phyloP scores from a whole-genome alignment of 2,888 invertebrate genomes.

The Sphinx pinastri region DNA sequence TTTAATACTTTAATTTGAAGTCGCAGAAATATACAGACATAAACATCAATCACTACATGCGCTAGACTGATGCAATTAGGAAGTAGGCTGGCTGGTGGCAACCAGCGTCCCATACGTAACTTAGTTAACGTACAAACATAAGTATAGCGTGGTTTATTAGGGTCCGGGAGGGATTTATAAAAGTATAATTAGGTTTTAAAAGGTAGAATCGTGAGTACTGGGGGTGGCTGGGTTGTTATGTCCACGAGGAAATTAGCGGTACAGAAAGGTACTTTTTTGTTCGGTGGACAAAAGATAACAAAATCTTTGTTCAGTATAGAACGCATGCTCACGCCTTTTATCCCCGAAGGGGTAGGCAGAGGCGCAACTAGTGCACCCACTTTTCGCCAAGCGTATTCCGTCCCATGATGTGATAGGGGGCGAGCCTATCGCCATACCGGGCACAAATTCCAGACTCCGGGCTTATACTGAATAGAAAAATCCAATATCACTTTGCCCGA shows the following conservation, averaged over 20 bases:
- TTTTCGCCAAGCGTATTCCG: no score
- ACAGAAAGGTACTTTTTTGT: background rate
- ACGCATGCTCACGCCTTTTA: no score
- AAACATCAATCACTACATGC: background rate
- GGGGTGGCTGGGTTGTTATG: background rate
- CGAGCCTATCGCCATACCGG: no score
- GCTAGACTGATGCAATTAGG: slow-evolving; percentile 8
- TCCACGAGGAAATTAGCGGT: background rate
- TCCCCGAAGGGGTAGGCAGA: no score
- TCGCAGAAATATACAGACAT: background rate
- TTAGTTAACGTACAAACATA: slow-evolving; percentile 1
- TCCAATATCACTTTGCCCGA: no score
- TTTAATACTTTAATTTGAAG: no score
- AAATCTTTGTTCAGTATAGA: no score
- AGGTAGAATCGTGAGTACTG: background rate
- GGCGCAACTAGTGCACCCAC: no score
- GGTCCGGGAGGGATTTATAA: background rate
- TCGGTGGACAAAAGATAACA: background rate
- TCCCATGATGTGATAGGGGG: no score
- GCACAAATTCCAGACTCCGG: no score
- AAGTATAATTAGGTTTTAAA: slow-evolving; percentile 2
- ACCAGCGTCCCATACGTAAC: background rate
- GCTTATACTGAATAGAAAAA: no score
- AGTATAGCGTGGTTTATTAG: background rate
- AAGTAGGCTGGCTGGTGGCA: slow-evolving; percentile 12